A percentile compares a stretch with the other conserved stretches of the same genome.
Evolutionary conservation across 2,888 invertebrate species (phyloP).

Genomic region (Palloptera scutellata): DNA sequence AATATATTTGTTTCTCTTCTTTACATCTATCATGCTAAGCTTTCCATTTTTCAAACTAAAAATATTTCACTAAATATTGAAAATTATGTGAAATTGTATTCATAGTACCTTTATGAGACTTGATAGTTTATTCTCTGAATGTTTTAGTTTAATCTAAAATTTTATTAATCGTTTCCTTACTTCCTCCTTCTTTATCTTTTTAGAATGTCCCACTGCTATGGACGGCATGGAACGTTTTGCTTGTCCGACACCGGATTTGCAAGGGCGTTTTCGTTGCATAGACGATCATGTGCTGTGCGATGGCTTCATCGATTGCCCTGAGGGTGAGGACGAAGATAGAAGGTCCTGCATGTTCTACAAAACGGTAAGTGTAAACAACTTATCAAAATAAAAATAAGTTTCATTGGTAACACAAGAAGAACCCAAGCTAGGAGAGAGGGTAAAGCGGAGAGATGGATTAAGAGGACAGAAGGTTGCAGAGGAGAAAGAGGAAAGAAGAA

Average conservation of each 20-base stretch:
- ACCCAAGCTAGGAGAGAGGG: too few relatives aligned
- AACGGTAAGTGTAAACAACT: slow-evolving; percentile 74
- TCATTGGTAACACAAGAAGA: too few relatives aligned
- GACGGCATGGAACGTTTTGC: slow-evolving; percentile 96
- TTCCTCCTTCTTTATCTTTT: slow-evolving; percentile 53
- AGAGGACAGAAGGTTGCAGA: too few relatives aligned
- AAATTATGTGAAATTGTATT: too few relatives aligned
- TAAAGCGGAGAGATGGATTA: too few relatives aligned
- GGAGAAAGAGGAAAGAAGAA: too few relatives aligned
- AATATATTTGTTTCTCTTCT: too few relatives aligned
- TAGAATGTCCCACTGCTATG: slow-evolving; percentile 91
- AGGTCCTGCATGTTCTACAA: slow-evolving; percentile 97
- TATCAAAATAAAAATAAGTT: too few relatives aligned
- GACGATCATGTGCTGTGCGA: slow-evolving; percentile 95
- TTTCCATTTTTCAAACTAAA: too few relatives aligned
- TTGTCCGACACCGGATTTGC: slow-evolving; percentile 89
- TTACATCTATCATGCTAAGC: too few relatives aligned
- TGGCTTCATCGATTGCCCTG: slow-evolving; percentile 93
- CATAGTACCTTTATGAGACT: too few relatives aligned
- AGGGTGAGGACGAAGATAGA: slow-evolving; percentile 91
- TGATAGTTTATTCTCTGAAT: neutral
- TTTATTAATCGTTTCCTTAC: slow-evolving; percentile 4
- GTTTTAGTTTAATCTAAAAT: neutral
- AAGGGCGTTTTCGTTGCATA: slow-evolving; percentile 93
- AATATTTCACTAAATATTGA: too few relatives aligned